Evolutionary conservation across 2,888 invertebrate species (phyloP).

Genomic region (Cistogaster globosa): DNA sequence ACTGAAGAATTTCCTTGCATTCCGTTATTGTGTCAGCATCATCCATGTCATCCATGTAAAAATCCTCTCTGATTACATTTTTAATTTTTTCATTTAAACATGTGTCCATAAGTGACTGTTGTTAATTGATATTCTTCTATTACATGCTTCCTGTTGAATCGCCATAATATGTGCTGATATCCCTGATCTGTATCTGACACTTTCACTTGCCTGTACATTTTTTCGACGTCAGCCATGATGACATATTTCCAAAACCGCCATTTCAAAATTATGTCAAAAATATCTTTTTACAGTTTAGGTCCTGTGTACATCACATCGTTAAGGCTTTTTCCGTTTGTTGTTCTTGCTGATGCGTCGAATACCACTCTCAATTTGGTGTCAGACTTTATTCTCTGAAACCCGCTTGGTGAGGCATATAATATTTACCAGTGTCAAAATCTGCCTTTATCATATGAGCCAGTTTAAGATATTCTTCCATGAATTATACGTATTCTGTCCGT

Average conservation of each 20-base stretch:
- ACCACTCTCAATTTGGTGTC: slow-evolving; percentile 39
- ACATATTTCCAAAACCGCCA: slow-evolving; percentile 68
- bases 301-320: slow-evolving; percentile 74
- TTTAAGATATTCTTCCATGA: too few species aligned
- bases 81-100: too few species aligned
- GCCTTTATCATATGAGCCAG: too few species aligned
- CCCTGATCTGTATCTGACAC: slow-evolving; percentile 54
- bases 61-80: slow-evolving; percentile 64
- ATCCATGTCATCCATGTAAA: slow-evolving; percentile 67
- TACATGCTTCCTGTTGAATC: slow-evolving; percentile 51
- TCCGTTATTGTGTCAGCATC: slow-evolving; percentile 59
- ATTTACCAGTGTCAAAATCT: too few species aligned
- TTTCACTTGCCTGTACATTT: slow-evolving; percentile 74
- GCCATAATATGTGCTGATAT: slow-evolving; percentile 74
- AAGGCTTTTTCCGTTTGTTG: slow-evolving; percentile 9
- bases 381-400: slow-evolving; percentile 27
- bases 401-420: slow-evolving; percentile 21
- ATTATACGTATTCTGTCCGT: too few species aligned
- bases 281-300: slow-evolving; percentile 54
- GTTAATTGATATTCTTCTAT: slow-evolving; percentile 71
- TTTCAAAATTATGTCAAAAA: slow-evolving; percentile 71
- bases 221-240: slow-evolving; percentile 75
- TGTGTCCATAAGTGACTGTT: slow-evolving; percentile 73
- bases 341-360: slow-evolving; percentile 39
- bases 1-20: slow-evolving; percentile 52